Evolutionary conservation across 1,140 invertebrate species (phyloP).

Genomic region (Aphaenogaster ashmeadi): DNA sequence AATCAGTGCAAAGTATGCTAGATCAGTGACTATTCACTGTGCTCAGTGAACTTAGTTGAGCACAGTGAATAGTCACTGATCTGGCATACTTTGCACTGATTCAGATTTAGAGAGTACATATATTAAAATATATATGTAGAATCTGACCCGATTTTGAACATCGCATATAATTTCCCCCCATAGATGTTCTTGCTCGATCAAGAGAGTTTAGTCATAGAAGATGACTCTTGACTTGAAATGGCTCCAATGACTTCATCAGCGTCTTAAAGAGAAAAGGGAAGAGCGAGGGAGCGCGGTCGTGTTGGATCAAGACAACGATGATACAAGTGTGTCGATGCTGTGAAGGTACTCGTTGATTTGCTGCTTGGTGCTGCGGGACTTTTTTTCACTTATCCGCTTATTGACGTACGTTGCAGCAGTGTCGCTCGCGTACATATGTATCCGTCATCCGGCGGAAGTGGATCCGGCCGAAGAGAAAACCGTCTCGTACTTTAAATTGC

Average conservation of each 20-base stretch:
- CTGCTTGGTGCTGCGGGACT: background rate
- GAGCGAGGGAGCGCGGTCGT: background rate
- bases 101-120: too few species aligned
- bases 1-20: too few species aligned
- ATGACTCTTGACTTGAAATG: background rate
- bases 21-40: too few species aligned
- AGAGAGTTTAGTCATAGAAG: background rate
- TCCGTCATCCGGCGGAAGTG: background rate
- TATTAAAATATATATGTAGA: background rate
- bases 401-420: background rate
- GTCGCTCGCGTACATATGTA: background rate
- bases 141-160: background rate
- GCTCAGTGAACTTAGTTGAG: too few species aligned
- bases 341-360: background rate
- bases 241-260: background rate
- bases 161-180: background rate
- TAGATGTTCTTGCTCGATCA: background rate
- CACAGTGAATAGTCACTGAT: too few species aligned
- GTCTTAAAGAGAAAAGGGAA: background rate
- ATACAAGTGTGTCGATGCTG: background rate
- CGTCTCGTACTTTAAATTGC: slow-evolving; percentile 31
- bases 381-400: slow-evolving; percentile 26
- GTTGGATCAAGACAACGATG: background rate
- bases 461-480: slow-evolving; percentile 11
- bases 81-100: too few species aligned